A percentile compares a stretch with the other conserved stretches of the same genome.
Evolutionary conservation across 2,888 invertebrate genomes (phyloP).

Genomic region (Chamaedrilus cognettii): DNA sequence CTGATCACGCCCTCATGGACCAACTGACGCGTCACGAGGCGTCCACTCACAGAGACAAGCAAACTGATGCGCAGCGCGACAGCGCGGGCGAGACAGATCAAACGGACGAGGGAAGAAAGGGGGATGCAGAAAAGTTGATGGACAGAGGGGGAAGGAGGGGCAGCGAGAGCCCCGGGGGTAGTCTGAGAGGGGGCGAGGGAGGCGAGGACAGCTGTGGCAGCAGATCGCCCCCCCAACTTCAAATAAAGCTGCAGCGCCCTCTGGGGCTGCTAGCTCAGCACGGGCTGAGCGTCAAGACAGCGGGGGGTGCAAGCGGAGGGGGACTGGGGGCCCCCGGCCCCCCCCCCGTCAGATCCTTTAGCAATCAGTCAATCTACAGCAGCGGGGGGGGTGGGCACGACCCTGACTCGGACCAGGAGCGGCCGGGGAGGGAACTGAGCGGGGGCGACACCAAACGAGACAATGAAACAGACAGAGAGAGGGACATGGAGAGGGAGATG

Average conservation of each 20-base stretch:
- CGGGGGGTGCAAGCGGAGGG: too few relatives aligned
- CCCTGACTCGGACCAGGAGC: background rate
- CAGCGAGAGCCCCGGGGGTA: background rate
- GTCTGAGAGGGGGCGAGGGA: too few relatives aligned
- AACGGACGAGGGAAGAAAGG: background rate
- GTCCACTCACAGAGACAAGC: background rate
- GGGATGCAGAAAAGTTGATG: conserved; percentile 56
- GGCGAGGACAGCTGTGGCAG: conserved; percentile 1
- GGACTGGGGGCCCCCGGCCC: background rate
- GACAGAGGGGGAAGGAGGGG: conserved; percentile 56
- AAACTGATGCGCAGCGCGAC: background rate
- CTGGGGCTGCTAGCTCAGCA: conserved; percentile 39
- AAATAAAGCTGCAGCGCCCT: conserved; percentile 39
- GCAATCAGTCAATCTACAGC: too few relatives aligned
- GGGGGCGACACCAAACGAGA: too few relatives aligned
- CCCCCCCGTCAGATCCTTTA: background rate
- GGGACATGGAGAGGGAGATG: background rate
- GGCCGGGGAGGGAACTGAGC: too few relatives aligned
- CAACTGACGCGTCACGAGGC: background rate
- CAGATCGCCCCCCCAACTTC: conserved; percentile 21
- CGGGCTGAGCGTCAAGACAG: conserved; percentile 32
- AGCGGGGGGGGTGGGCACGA: background rate
- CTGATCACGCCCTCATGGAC: background rate
- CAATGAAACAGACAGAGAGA: background rate
- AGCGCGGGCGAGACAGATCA: background rate